phyloP scores from a whole-genome alignment of 2,888 invertebrate genomes.

The Eurois occulta region DNA sequence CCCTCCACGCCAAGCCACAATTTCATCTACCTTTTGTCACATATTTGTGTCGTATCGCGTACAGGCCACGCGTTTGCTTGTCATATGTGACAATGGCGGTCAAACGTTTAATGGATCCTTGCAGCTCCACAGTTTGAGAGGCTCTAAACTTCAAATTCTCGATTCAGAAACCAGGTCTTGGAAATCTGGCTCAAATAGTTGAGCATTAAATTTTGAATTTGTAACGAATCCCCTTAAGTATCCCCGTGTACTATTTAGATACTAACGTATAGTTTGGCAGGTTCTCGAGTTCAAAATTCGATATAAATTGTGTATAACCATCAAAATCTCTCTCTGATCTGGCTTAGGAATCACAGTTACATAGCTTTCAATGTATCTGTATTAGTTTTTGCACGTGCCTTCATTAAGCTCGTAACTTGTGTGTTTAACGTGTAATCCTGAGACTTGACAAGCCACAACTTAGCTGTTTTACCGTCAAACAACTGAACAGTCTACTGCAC shows the following conservation, averaged over 20 bases:
- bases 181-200: too few species aligned
- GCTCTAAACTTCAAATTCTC: too few species aligned
- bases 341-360: neutral
- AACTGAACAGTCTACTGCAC: slow-evolving; percentile 8
- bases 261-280: neutral
- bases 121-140: too few species aligned
- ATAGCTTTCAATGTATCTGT: slow-evolving; percentile 14
- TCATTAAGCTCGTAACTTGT: slow-evolving; percentile 20
- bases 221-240: neutral
- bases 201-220: neutral
- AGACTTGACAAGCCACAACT: slow-evolving; percentile 34
- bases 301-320: neutral
- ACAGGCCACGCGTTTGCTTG: too few species aligned
- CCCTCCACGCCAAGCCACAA: too few species aligned
- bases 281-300: neutral
- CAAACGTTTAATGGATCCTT: too few species aligned
- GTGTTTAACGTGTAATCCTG: slow-evolving; percentile 38
- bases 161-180: too few species aligned
- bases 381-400: slow-evolving; percentile 46
- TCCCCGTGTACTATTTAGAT: neutral
- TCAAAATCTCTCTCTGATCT: neutral
- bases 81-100: too few species aligned
- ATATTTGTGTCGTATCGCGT: too few species aligned
- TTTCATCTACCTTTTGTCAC: too few species aligned
- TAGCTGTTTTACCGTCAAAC: slow-evolving; percentile 33